A percentile compares a stretch with the other conserved stretches of the same genome.
Evolutionary conservation across 2,888 invertebrate species (phyloP).

Genomic region (Meiosimyza decipiens): DNA sequence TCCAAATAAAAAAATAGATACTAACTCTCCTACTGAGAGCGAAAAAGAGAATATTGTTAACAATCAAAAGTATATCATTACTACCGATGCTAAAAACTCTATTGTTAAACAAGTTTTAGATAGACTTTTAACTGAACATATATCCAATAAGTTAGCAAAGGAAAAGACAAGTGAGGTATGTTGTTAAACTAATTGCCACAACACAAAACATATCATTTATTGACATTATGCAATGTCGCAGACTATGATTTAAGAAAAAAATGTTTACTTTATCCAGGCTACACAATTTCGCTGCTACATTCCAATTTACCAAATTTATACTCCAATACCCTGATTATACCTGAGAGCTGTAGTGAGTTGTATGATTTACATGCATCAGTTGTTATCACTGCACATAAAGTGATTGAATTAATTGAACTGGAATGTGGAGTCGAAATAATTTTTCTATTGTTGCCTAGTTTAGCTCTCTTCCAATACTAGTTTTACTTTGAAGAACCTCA

Average conservation of each 20-base stretch:
- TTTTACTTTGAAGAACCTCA: no score
- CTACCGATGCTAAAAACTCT: conserved; percentile 68
- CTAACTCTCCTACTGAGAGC: conserved; percentile 52
- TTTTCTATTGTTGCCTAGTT: no score
- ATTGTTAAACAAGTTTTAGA: conserved; percentile 74
- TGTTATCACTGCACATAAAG: no score
- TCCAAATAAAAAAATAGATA: conserved; percentile 55
- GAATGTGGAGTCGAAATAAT: no score
- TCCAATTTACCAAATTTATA: no score
- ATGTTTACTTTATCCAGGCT: no score
- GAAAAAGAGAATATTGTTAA: conserved; percentile 47
- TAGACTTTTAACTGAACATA: conserved; percentile 85
- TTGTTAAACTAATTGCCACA: conserved; percentile 8
- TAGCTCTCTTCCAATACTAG: no score
- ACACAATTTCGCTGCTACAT: no score
- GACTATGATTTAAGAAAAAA: no score
- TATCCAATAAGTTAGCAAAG: conserved; percentile 80
- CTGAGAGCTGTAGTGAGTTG: background rate
- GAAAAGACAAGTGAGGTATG: conserved; percentile 79
- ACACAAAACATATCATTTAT: background rate
- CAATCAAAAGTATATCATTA: conserved; percentile 44
- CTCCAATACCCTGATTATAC: no score
- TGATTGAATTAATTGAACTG: no score
- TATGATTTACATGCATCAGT: background rate
- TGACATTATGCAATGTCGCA: no score